phyloP scores from a whole-genome alignment of 1,140 invertebrate species.

The Brachionus koreanus region DNA sequence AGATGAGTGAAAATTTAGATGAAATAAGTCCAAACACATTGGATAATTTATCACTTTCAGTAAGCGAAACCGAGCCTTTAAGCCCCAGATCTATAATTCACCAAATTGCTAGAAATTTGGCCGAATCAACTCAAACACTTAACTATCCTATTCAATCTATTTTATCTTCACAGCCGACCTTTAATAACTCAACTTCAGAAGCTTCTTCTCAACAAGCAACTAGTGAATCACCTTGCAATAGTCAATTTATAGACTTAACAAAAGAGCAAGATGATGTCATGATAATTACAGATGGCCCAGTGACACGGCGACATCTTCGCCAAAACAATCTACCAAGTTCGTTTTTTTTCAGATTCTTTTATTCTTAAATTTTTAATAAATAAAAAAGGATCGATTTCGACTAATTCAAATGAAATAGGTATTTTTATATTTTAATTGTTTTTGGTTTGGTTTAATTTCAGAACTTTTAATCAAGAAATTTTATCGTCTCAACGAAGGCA shows the following conservation, averaged over 20 bases:
- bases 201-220: neutral
- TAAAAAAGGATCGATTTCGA: neutral
- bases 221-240: neutral
- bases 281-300: neutral
- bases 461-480: neutral
- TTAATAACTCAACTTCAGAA: neutral
- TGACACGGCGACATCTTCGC: neutral
- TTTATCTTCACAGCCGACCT: neutral
- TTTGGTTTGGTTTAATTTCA: neutral
- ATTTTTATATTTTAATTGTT: neutral
- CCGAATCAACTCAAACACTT: neutral
- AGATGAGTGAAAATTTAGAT: conserved; percentile 10
- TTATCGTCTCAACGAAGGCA: neutral
- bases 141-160: neutral
- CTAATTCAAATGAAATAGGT: neutral
- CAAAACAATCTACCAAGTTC: neutral
- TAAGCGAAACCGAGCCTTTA: neutral
- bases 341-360: neutral
- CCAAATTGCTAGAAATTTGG: neutral
- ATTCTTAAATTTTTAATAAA: neutral
- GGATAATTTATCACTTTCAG: neutral
- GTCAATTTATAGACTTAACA: conserved; percentile 11
- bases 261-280: conserved; percentile 18
- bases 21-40: neutral
- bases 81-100: neutral